Base-by-base conservation (phyloP, 2,797 vertebrate species). In the Liasis olivaceus region DNA sequence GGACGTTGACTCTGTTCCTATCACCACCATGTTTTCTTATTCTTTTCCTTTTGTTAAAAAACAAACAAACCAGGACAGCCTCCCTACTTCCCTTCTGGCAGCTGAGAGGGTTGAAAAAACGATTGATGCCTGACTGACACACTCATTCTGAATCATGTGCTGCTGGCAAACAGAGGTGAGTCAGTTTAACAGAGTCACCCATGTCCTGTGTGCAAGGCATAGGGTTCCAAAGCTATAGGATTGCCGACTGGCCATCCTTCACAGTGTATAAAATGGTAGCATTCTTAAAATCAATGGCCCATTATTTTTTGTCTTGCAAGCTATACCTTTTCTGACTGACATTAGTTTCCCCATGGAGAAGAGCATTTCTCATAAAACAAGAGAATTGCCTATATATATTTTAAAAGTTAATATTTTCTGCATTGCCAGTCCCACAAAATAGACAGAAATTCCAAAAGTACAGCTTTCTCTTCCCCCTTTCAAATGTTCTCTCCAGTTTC, bases 391-490 rank as follows among this genome's bases (percentile, higher is more conserved):
- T 54, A 54, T 77, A 42, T 77, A 20, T 77, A 77, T 77, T 1
- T 77, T 31, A 22, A 22, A 47, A 81, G 2, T 2, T 11, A 81
- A 81, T 47, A 47, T 81, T 81, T 47, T 26, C 42, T 81, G 42
- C 72, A 22, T 47, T 81, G 72, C 42, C 47, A 81, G 42, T 24
- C 42, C 4, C 42, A 81, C 42, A 81, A 47, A 81, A 81, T 20
- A 24, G 3, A 22, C 94, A 96, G 93, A 95, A 93, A 94, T 88
- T 94, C 93, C 94, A 87, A 20, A 87, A 31, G 28, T 87, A 87
- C 7, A 93, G 93, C 91, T 94, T 1, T 93, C 95, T 95, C 94
- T 91, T 1, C 95, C 95, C 95, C 95, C 91, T 64, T 66, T 36
- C 9, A n/a, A 24, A 81, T 60, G 54, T 42, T 60, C 36, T 96